Evolutionary conservation across 2,797 vertebrate genomes (phyloP), one percentile per base, ranked within the genome.

Genomic region (Pantherophis alleghaniensis): DNA sequence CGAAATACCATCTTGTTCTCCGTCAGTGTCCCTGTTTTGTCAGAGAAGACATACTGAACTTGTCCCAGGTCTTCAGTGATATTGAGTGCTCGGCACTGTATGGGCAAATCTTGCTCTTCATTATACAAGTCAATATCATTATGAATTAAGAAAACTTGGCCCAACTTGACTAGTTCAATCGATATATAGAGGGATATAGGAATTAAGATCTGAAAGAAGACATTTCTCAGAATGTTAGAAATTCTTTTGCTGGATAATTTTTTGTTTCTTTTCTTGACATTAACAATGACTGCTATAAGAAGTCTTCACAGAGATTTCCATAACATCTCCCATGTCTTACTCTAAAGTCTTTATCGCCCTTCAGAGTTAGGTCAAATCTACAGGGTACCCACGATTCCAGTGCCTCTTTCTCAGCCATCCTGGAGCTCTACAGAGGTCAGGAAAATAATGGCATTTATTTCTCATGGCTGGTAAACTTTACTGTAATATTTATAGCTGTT

Each of bases 1-100:
- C 99, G 97, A 94, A 99, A 99, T 53, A 99, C 99, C 99, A 99
- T 99, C 97, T 99, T 99, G 96, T 99, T 99, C 97, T 99, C 99
- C 0, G 99, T 99, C 89, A 99, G 98, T 0, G 99, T 99, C 60
- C 99, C 99, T 0, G 99, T 99, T 98, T 99, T 99, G 97, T 99
- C 99, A 1, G 99, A 99, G 97, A 99, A 99, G 95, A 99, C 95
- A 90, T 99, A 98, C 16, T 99, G 98, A 93, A 99, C 99, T 98
- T 99, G 99, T 3, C 99, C 99, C 79, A 99, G 97, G 98, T 99
- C 99, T 96, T 99, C 99, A 0, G 99, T 98, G 97, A 99, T 99
- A 96, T 99, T 99, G 94, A 99, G 98, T 92, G 99, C 96, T 7
- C 98, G 98, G 87, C 99, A 99, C 91, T 99, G 99, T 74, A 99